Conservation (phyloP, 2,113 vertebrate species). For the Phainopepla nitens region DNA sequence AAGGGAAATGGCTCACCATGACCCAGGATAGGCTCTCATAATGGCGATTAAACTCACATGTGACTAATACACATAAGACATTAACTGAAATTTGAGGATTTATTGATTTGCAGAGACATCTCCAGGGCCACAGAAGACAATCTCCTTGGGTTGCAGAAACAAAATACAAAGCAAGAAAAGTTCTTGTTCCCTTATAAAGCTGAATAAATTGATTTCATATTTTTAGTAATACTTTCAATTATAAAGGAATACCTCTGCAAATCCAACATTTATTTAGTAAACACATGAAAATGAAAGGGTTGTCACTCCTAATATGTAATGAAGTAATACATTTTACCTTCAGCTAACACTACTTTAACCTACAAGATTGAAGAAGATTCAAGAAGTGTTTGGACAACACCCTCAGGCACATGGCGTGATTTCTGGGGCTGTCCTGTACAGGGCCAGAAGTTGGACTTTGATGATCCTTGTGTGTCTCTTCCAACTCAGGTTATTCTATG, state of each 20-base stretch:
- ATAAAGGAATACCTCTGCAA: neutral
- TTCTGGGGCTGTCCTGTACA: neutral
- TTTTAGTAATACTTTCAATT: neutral
- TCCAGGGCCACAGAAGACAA: neutral
- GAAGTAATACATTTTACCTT: neutral
- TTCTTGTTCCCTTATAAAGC: neutral
- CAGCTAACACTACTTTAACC: neutral
- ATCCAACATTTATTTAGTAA: neutral
- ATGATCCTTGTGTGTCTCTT: neutral
- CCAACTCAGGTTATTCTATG: neutral
- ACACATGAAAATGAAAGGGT: neutral
- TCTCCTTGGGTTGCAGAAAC: neutral
- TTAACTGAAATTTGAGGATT: constrained; percentile 36
- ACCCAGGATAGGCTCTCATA: constrained; percentile 19
- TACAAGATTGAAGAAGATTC: neutral
- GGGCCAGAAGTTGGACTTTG: fast-evolving
- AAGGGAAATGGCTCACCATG: constrained; percentile 34
- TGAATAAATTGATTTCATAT: neutral
- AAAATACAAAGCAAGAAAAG: neutral
- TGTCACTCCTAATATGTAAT: neutral
- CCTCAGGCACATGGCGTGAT: neutral
- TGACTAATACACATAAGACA: constrained; percentile 35
- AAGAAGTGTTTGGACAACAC: neutral
- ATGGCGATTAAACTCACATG: constrained; percentile 40
- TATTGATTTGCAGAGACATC: constrained; percentile 22